Evolutionary conservation across 2,797 vertebrate species (phyloP).

Genomic region (Danio tinwini): DNA sequence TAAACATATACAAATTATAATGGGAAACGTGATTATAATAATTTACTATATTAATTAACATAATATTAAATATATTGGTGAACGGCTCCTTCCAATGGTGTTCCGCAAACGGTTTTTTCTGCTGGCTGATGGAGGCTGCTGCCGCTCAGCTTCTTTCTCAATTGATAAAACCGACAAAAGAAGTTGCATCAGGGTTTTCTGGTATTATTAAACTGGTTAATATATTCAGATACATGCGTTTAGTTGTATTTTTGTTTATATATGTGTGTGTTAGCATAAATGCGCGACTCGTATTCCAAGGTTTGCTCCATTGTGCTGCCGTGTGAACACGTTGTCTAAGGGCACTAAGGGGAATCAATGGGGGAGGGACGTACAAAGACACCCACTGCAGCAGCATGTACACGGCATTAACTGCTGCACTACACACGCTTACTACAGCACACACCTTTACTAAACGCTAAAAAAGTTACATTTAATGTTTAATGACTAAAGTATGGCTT

Average conservation of each 20-base stretch:
- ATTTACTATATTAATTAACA: background rate
- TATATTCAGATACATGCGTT: background rate
- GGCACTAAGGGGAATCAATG: slow-evolving; percentile 43
- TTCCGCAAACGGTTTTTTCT: background rate
- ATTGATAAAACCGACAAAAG: background rate
- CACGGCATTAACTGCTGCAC: background rate
- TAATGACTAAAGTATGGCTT: background rate
- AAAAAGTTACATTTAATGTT: background rate
- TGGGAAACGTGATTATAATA: too few species aligned
- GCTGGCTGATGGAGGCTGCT: background rate
- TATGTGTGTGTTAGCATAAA: background rate
- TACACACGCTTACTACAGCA: background rate
- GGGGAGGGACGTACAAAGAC: slow-evolving; percentile 52
- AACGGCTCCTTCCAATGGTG: background rate
- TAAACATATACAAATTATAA: background rate
- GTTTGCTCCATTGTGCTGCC: slow-evolving; percentile 45
- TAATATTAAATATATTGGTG: background rate
- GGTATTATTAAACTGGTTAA: too few species aligned
- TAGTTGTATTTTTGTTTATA: background rate
- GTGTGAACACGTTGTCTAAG: slow-evolving; percentile 57
- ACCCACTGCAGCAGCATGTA: slow-evolving; percentile 2
- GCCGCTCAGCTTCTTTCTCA: background rate
- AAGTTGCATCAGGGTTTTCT: background rate
- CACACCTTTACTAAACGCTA: background rate
- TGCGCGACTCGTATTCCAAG: background rate